These are phyloP conservation scores for Cheilosia pagana DNA, from an alignment of 2,888 invertebrate genomes.

Conservation along the genomic window DNA sequence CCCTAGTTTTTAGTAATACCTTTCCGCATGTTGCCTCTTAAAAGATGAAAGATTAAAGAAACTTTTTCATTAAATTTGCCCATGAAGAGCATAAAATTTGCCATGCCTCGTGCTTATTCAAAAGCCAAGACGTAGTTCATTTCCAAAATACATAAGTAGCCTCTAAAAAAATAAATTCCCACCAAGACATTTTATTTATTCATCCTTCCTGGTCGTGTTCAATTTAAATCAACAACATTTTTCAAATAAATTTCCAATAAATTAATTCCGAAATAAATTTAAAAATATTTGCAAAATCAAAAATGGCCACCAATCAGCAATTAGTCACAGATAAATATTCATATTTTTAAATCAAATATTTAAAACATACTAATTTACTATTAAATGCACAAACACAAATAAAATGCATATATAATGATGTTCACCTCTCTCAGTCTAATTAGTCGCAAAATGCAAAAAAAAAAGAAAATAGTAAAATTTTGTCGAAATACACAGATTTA, in stretches of 20 bases:
- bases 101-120: neutral
- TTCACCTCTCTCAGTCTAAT: slow-evolving; percentile 32
- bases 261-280: slow-evolving; percentile 40
- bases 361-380: slow-evolving; percentile 41
- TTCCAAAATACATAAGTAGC: neutral
- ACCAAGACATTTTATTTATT: neutral
- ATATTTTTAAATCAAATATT: slow-evolving; percentile 42
- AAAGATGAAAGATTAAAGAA: too few relatives aligned
- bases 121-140: neutral
- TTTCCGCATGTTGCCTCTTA: too few relatives aligned
- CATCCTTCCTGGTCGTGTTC: neutral
- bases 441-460: slow-evolving; percentile 49
- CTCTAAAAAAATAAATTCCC: neutral
- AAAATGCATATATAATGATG: neutral
- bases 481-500: slow-evolving; percentile 60
- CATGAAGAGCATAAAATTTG: too few relatives aligned
- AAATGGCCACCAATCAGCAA: slow-evolving; percentile 1
- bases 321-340: slow-evolving; percentile 18
- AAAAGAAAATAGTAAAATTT: slow-evolving; percentile 15
- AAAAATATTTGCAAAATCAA: neutral
- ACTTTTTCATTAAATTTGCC: too few relatives aligned
- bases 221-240: slow-evolving; percentile 27
- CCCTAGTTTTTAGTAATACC: too few relatives aligned
- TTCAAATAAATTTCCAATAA: slow-evolving; percentile 40
- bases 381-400: neutral